Base-by-base conservation (phyloP, 2,113 vertebrate species). In the Empidonax traillii region DNA sequence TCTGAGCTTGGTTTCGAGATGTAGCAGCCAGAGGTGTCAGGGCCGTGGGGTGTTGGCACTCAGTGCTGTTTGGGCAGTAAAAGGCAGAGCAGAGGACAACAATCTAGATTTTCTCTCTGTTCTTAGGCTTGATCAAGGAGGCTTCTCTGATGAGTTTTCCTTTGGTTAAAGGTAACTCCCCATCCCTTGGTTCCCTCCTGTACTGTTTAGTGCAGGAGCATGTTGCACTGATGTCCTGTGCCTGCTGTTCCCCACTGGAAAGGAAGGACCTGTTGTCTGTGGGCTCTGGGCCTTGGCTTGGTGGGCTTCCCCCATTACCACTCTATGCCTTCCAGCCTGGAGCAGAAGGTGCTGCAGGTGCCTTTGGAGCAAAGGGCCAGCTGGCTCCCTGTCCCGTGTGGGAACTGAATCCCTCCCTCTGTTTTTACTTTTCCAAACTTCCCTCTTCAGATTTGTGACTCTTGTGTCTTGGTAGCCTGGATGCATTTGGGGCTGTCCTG, bases 41-140 rank as follows among this genome's bases (percentile, higher is more conserved):
- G 20, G 19, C 2, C 1, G 4, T 18, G 2, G 1, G 39, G 10
- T 1, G 0, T 37, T 31, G 39, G 23, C 56, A 16, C 61, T 43
- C 1, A 0, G 7, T 65, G 49, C 58, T 58, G 27, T 73, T 72
- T 44, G 73, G 20, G 25, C 31, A 27, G 33, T 44, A 53, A 37
- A 77, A 65, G 39, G 37, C 28, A 82, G 25, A 96, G 21, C 24
- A 66, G 22, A 80, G n/a, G 58, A 22, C 18, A 66, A 68, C 74
- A 85, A 43, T 27, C 6, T 27, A 23, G 59, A 10, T 63, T 46
- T 82, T 21, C 4, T 55, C 41, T 78, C 53, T 71, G 1, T 82
- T 68, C 5, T 61, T 47, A 24, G 39, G 11, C 16, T 85, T 18
- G 37, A 25, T n/a, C 10, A 23, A 37, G 33, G 43, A 18, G 52